Base-by-base conservation (phyloP, 2,113 vertebrate genomes). In the Menidia beryllina region DNA sequence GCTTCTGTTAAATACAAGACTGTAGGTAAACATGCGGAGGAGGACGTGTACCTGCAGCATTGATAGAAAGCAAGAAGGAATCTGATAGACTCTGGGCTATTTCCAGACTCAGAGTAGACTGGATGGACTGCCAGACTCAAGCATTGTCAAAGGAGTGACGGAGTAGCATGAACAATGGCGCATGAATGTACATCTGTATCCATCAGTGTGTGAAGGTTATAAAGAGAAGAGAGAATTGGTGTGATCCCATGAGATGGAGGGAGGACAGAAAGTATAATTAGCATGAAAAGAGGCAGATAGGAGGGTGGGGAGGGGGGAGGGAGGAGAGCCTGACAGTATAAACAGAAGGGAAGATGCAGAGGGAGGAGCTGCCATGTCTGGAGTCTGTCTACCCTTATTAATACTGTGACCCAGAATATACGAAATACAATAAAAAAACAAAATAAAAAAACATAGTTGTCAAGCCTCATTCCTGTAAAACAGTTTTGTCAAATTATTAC, bases 201-300 rank as follows among this genome's bases (percentile, higher is more conserved):
- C 64, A 77, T 50, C 1, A 20, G 77, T 65, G 82, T 83, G 82
- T 88, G 83, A 90, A 87, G 85, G 86, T 89, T 87, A 87, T 73
- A 72, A 68, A 77, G 61, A 75, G 69, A 55, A 74, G 78, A 83
- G 34, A 66, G 74, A 76, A 69, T 2, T 48, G 61, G 60, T 23
- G 70, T 27, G 68, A 75, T 88, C 76, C 86, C 88, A 45, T 67
- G 84, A 86, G 90, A 88, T 17, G 23, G 66, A 80, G 82, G 80
- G 77, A 90, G 83, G 82, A 84, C 76, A 21, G 83, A 84, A 73
- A 87, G 77, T 87, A 87, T 86, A 87, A 90, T 91, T 90, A 86
- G 84, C 86, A 85, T 88, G 74, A 79, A 75, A 82, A 75, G 86
- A 67, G 80, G 80, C 72, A 66, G 70, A 57, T 68, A 8, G 50